These are phyloP conservation scores for Ostrea denselamellosa DNA, from an alignment of 1,140 invertebrate genomes.

Conservation along the genomic window DNA sequence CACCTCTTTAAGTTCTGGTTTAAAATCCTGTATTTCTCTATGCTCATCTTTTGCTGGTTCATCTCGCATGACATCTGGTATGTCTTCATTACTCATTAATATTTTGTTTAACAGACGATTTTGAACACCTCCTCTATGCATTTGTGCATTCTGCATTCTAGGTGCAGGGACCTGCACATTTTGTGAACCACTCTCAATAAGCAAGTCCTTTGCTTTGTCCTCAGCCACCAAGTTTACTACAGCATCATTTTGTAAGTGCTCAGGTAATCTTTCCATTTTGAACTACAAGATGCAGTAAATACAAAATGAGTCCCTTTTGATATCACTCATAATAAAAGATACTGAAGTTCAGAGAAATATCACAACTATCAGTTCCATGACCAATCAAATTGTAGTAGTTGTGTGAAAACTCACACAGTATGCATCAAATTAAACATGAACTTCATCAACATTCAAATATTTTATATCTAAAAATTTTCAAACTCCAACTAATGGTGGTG, in stretches of 20 bases:
- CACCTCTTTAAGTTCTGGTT: not conserved
- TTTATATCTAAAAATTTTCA: too few relatives aligned
- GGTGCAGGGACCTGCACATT: not conserved
- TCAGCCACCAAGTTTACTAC: not conserved
- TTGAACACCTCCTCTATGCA: not conserved
- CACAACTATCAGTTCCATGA: too few relatives aligned
- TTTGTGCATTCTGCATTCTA: not conserved
- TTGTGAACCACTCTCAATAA: not conserved
- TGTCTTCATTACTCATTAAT: not conserved
- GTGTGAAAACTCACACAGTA: too few relatives aligned
- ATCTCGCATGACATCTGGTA: not conserved
- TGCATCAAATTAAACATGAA: too few relatives aligned
- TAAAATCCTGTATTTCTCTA: not conserved
- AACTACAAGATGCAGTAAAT: not conserved
- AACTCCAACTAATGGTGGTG: too few relatives aligned
- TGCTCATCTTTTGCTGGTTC: not conserved
- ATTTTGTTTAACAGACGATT: not conserved
- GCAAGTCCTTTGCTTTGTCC: not conserved
- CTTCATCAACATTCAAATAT: too few relatives aligned
- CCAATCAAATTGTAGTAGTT: too few relatives aligned
- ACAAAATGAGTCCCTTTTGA: too few relatives aligned
- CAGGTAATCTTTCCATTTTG: constrained; percentile 21
- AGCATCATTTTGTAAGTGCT: constrained; percentile 12
- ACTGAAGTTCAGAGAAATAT: too few relatives aligned
- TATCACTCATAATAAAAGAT: too few relatives aligned